Evolutionary conservation across 1,140 invertebrate species (phyloP).

Genomic region (Drosophila equinoxialis): DNA sequence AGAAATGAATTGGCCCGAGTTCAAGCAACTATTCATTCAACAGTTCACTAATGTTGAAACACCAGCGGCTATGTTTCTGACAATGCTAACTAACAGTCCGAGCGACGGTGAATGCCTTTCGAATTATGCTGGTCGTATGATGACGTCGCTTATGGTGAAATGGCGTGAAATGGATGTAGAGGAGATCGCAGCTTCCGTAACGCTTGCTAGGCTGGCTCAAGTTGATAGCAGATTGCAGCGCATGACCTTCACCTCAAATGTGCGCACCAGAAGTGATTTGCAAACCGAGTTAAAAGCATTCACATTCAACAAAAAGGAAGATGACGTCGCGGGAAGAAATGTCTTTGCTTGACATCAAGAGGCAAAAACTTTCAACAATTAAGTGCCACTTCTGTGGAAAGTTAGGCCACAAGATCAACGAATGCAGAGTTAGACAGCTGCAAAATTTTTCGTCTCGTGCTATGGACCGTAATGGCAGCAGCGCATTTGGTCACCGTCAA

Average conservation of each 20-base stretch:
- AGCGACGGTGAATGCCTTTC: constrained; percentile 32
- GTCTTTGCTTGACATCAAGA: constrained; percentile 23
- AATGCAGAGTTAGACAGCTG: constrained; percentile 23
- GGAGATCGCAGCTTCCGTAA: constrained; percentile 24
- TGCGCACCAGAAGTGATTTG: constrained; percentile 24
- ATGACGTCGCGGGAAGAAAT: constrained; percentile 30
- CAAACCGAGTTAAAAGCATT: constrained; percentile 30
- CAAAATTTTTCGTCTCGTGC: constrained; percentile 24
- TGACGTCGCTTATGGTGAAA: constrained; percentile 31
- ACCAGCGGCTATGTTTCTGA: constrained; percentile 34
- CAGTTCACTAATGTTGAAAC: constrained; percentile 24
- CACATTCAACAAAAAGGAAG: constrained; percentile 30
- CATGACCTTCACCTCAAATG: constrained; percentile 26
- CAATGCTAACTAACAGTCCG: constrained; percentile 24
- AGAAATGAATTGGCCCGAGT: constrained; percentile 21
- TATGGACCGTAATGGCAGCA: constrained; percentile 17
- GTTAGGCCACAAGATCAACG: constrained; percentile 24
- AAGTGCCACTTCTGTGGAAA: constrained; percentile 31
- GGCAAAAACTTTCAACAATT: constrained; percentile 21
- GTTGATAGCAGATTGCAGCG: constrained; percentile 21
- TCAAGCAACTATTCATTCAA: constrained; percentile 26
- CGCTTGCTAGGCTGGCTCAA: constrained; percentile 25
- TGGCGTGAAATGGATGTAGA: constrained; percentile 29
- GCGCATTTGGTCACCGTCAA: constrained; percentile 23
- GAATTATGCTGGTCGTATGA: constrained; percentile 33